Base-by-base conservation (phyloP, 2,888 invertebrate species). In the Callyntrura sp. region DNA sequence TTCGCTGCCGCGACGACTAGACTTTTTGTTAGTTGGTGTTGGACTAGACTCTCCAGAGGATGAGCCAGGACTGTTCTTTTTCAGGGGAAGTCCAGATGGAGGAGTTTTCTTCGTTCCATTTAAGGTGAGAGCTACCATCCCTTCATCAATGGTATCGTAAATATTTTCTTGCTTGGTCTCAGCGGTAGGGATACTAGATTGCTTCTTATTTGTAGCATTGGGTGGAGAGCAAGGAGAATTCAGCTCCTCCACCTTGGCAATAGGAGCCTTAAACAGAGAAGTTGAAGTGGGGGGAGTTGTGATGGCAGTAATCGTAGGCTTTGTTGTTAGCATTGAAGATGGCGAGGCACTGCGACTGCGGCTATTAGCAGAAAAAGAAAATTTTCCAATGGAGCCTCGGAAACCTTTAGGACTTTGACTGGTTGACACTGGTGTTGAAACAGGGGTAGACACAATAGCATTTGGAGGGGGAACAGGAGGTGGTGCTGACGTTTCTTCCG, bases 101-200 rank as follows among this genome's bases (percentile, higher is more conserved):
- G 60, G 57, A 17, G 81, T 81, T 55, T 78, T 78, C 76, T 57
- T 51, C 25, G 51, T 9, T 70, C 5, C 28, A 17, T 48, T 78
- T 55, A 81, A 45, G 23, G 45, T 70, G 8, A 79, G n/a, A 2
- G 79, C 23, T 0, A 83, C 65, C 51, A 84, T 87, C 3, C 90
- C 91, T 62, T 93, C 93, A n/a, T 87, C 90, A 76, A 93, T 93
- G 20, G 91, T 92, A 82, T 93, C 93, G 57, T 93, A 93, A 83
- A 93, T 93, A 68, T 93, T 93, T 45, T 93, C 93, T 20, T 85
- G 73, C 20, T 79, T 87, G 0, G 43, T 28, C 4, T 55, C 83
- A 17, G 48, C 51, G 12, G 78, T 20, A 3, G 89, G 35, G 35
- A 35, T 35, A 6, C 35, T 35, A 6, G 35, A 35, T 35, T 51